Evolutionary conservation across 2,888 invertebrate species (phyloP).

Genomic region (Tortricodes alternella): DNA sequence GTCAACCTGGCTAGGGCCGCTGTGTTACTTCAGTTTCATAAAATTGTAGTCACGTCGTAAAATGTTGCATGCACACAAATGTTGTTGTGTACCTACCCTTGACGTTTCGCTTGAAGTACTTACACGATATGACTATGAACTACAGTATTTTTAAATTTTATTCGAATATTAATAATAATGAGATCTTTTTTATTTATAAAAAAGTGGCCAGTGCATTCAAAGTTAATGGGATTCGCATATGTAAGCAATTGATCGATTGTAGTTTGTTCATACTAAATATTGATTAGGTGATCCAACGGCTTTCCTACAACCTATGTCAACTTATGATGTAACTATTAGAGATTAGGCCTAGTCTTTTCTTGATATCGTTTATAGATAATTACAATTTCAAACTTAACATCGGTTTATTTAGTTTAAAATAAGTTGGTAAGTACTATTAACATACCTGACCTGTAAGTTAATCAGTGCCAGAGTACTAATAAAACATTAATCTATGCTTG

Average conservation of each 20-base stretch:
- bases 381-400: too few species aligned
- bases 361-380: too few species aligned
- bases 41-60: constrained; percentile 1
- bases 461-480: constrained; percentile 10
- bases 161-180: constrained; percentile 31
- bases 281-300: too few species aligned
- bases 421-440: too few species aligned
- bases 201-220: constrained; percentile 22
- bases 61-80: constrained; percentile 1
- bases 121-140: constrained; percentile 21
- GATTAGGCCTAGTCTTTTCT: too few species aligned
- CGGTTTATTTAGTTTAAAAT: too few species aligned
- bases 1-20: too few species aligned
- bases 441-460: neutral
- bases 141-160: constrained; percentile 24
- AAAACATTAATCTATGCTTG: constrained; percentile 5
- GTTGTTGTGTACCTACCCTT: constrained; percentile 5
- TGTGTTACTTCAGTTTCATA: constrained; percentile 1
- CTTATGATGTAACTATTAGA: too few species aligned
- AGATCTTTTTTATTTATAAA: constrained; percentile 31
- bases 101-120: constrained; percentile 21
- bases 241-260: neutral
- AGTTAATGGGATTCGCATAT: neutral
- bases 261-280: too few species aligned
- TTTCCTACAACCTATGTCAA: too few species aligned